A percentile compares a stretch with the other conserved stretches of the same genome.
phyloP scores from a whole-genome alignment of 2,888 invertebrate genomes.

The Axea sp. region DNA sequence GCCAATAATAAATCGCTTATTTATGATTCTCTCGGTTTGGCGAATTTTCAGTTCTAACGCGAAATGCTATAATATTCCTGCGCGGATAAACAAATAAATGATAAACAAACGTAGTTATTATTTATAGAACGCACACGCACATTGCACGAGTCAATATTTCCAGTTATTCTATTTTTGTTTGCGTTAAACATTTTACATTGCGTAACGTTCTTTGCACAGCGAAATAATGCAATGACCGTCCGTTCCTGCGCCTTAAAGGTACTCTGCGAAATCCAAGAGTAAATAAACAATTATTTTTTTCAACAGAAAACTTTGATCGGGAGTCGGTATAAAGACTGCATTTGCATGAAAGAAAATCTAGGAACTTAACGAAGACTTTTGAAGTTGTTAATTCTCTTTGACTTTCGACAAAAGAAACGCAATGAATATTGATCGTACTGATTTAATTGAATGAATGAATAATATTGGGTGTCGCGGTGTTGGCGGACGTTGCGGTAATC shows the following conservation, averaged over 20 bases:
- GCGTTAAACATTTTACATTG: conserved; percentile 7
- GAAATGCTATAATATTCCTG: conserved; percentile 7
- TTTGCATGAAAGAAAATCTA: not conserved
- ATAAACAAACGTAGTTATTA: conserved; percentile 26
- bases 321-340: too few species aligned
- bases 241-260: too few species aligned
- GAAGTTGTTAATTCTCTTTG: conserved; percentile 4
- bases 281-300: too few species aligned
- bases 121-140: conserved; percentile 22
- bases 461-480: conserved; percentile 2
- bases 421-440: conserved; percentile 24
- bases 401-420: not conserved
- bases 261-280: too few species aligned
- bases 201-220: not conserved
- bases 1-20: conserved; percentile 15
- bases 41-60: not conserved
- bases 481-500: conserved; percentile 5
- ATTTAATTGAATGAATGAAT: conserved; percentile 5
- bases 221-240: too few species aligned
- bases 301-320: too few species aligned
- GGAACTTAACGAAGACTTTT: not conserved
- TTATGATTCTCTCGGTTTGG: conserved; percentile 5
- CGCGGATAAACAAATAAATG: conserved; percentile 9
- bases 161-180: conserved; percentile 20
- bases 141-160: conserved; percentile 9